These are phyloP conservation scores for Tiaroga cobitis DNA, from an alignment of 2,797 vertebrate species.

Conservation along the genomic window DNA sequence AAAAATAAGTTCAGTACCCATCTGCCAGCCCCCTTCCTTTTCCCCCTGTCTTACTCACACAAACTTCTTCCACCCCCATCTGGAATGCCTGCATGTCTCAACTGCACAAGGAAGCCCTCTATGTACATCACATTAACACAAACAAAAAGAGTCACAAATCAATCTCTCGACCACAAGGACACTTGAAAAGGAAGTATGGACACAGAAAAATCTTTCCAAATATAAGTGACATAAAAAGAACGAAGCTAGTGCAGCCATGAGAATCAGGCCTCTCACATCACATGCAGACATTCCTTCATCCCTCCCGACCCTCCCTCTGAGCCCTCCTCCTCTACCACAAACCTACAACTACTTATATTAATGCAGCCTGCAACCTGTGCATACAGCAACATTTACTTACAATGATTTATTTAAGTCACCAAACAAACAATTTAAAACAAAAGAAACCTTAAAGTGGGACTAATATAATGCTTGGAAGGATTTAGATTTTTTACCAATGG, in stretches of 20 bases:
- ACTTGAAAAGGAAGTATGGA: slow-evolving; percentile 11
- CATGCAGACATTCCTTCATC: slow-evolving; percentile 30
- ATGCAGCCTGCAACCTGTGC: not conserved
- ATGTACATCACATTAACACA: slow-evolving; percentile 55
- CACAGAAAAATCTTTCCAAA: slow-evolving; percentile 53
- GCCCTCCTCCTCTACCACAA: not conserved
- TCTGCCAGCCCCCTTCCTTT: not conserved
- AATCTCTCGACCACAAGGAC: slow-evolving; percentile 35
- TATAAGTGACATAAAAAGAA: slow-evolving; percentile 36
- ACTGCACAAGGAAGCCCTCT: slow-evolving; percentile 57
- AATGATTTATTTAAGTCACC: not conserved
- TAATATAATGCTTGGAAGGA: not conserved
- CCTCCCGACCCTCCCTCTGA: not conserved
- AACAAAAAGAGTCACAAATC: slow-evolving; percentile 46
- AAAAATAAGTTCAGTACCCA: slow-evolving; percentile 18
- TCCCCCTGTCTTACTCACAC: slow-evolving; percentile 27
- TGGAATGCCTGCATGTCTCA: slow-evolving; percentile 61
- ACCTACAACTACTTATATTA: not conserved
- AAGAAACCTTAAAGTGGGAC: not conserved
- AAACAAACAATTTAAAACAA: not conserved
- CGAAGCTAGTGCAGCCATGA: slow-evolving; percentile 11
- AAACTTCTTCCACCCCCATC: slow-evolving; percentile 59
- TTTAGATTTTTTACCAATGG: not conserved
- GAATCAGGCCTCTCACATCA: slow-evolving; percentile 33
- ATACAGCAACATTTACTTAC: not conserved